These are phyloP conservation scores for Acridotheres tristis DNA, from an alignment of 2,797 vertebrate species.

Conservation along the genomic window DNA sequence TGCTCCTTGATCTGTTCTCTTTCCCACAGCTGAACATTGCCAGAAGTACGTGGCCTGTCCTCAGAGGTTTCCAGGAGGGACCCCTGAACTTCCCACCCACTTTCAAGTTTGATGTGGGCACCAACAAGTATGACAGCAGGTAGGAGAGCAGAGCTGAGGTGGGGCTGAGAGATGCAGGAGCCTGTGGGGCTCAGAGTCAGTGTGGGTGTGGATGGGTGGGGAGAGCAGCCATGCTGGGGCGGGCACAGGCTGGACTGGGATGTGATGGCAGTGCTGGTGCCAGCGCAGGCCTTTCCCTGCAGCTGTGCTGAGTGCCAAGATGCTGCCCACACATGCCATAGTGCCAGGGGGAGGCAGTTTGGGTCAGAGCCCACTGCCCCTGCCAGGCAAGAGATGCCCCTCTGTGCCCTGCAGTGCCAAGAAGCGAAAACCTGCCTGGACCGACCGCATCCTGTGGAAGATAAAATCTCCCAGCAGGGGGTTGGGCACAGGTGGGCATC, in stretches of 20 bases:
- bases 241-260: background rate
- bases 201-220: accelerated
- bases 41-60: slow-evolving; percentile 89
- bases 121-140: slow-evolving; percentile 96
- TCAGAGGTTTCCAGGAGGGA: slow-evolving; percentile 93
- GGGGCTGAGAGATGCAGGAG: background rate
- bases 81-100: slow-evolving; percentile 93
- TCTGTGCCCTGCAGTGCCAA: slow-evolving; percentile 83
- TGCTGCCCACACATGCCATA: accelerated
- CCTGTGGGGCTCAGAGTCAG: background rate
- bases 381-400: background rate
- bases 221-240: background rate
- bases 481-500: slow-evolving; percentile 72
- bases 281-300: background rate
- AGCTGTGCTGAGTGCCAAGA: background rate
- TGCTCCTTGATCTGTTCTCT: background rate
- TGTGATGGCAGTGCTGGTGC: background rate
- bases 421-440: slow-evolving; percentile 97
- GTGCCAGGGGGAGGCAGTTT: background rate
- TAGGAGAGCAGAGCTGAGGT: slow-evolving; percentile 50
- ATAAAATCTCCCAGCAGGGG: slow-evolving; percentile 81
- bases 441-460: slow-evolving; percentile 95
- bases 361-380: background rate
- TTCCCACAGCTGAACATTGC: slow-evolving; percentile 91
- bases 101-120: slow-evolving; percentile 97